These are phyloP conservation scores for Diuraphis noxia DNA, from an alignment of 1,140 invertebrate species.

Conservation along the genomic window DNA sequence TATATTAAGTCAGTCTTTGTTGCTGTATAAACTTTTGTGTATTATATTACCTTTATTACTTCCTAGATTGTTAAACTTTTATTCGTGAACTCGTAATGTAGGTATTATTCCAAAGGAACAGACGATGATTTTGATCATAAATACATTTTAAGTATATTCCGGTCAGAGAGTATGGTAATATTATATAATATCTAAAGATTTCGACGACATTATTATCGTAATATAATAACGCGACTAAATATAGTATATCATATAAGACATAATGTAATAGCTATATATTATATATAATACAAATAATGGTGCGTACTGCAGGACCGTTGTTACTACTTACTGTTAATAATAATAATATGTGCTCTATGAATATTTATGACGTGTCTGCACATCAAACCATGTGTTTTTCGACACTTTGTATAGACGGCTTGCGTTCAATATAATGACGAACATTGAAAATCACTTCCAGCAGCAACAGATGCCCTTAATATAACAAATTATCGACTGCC, in stretches of 20 bases:
- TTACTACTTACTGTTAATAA: neutral
- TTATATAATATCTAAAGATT: neutral
- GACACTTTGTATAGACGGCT: neutral
- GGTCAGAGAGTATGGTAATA: neutral
- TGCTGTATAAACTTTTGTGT: neutral
- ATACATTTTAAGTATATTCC: neutral
- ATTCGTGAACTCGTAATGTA: neutral
- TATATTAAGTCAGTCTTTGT: neutral
- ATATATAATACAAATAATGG: neutral
- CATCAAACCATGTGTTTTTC: conserved; percentile 22
- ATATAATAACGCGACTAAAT: too few species aligned
- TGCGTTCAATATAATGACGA: conserved; percentile 15
- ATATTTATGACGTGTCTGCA: neutral
- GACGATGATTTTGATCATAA: neutral
- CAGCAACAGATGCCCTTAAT: neutral
- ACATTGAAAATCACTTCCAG: conserved; percentile 36
- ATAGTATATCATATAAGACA: too few species aligned
- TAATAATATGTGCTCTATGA: neutral
- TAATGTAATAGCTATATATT: too few species aligned
- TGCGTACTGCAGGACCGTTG: neutral
- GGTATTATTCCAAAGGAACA: neutral
- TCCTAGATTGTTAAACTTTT: neutral
- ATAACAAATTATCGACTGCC: conserved; percentile 23
- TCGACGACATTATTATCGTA: neutral
- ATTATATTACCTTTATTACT: neutral